Conservation (phyloP, 2,888 invertebrate genomes). For the Noctua comes region DNA sequence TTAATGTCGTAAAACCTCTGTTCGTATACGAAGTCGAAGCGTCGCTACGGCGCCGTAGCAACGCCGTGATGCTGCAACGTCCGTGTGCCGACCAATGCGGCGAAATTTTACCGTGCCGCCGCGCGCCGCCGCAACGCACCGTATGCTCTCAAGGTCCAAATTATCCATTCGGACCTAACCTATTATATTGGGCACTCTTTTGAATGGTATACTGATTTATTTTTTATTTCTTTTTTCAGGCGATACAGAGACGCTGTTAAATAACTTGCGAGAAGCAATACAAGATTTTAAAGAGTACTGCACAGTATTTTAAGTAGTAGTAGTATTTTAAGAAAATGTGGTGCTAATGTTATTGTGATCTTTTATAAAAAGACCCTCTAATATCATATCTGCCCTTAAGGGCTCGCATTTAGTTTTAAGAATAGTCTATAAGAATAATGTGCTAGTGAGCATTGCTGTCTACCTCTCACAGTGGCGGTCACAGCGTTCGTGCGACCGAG, state of each 20-base stretch:
- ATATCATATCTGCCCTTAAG: no score
- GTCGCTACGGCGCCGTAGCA: no score
- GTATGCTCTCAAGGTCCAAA: no score
- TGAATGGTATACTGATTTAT: not conserved
- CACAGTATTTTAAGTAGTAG: conserved; percentile 64
- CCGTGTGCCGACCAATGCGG: no score
- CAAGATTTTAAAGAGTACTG: conserved; percentile 70
- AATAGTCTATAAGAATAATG: not conserved
- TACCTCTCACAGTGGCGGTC: not conserved
- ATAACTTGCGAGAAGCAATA: conserved; percentile 69
- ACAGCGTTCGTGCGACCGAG: not conserved
- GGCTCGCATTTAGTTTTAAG: not conserved
- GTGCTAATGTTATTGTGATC: conserved; percentile 23
- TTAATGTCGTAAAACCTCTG: no score
- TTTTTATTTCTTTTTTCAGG: conserved; percentile 67
- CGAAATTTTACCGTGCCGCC: no score
- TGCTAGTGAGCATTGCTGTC: not conserved
- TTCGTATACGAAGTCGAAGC: no score
- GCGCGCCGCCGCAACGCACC: no score
- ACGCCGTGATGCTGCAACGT: no score
- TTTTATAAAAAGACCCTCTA: not conserved
- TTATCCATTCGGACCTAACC: not conserved
- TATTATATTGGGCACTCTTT: not conserved
- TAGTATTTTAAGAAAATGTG: conserved; percentile 17
- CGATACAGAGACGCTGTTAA: conserved; percentile 67